Evolutionary conservation across 2,797 vertebrate species (phyloP), one percentile per base, ranked within the genome.

Genomic region (Hyperoplus immaculatus): DNA sequence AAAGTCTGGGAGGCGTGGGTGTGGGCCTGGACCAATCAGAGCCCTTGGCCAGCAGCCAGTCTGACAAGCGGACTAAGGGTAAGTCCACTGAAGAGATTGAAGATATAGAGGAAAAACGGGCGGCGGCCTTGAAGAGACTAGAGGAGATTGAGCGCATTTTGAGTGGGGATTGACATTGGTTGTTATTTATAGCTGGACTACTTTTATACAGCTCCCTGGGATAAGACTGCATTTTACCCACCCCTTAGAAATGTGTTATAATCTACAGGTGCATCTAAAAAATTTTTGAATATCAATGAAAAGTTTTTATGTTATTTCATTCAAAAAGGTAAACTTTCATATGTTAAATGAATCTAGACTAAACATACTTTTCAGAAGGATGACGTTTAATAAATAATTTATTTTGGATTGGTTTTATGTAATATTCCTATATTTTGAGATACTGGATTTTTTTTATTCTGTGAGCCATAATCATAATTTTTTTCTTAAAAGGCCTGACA

Each of bases 91-190:
- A 97, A 93, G 97, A 98, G 92, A 97, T 98, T 83, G 97, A 96
- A 94, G 97, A 98, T 87, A 99, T 99, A 88, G 98, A 99, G 88
- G 94, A 97, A 84, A 99, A 99, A 95, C 93, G 98, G 86, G 97
- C 96, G 61, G 98, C 98, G 58, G 98, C 98, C 89, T 93, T 99
- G 86, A 99, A 97, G 94, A 97, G 97, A 95, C 95, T 99, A 36
- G 98, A 99, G 92, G 98, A 99, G 93, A 99, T 99, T 81, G 98
- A 99, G 85, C 97, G 97, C 89, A 98, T 99, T 94, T 95, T 99
- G 90, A 99, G 97, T 92, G 97, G 96, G 14, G 98, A 99, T 95
- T 99, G 96, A 94, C 75, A 65, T 47, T 58, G 29, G 58, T 46
- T 78, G 70, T 81, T 58, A 58, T 77, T 84, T 82, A 75, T 72